A percentile compares a stretch with the other conserved stretches of the same genome.
Evolutionary conservation across 2,113 vertebrate species (phyloP).

Genomic region (Bombycilla garrulus): DNA sequence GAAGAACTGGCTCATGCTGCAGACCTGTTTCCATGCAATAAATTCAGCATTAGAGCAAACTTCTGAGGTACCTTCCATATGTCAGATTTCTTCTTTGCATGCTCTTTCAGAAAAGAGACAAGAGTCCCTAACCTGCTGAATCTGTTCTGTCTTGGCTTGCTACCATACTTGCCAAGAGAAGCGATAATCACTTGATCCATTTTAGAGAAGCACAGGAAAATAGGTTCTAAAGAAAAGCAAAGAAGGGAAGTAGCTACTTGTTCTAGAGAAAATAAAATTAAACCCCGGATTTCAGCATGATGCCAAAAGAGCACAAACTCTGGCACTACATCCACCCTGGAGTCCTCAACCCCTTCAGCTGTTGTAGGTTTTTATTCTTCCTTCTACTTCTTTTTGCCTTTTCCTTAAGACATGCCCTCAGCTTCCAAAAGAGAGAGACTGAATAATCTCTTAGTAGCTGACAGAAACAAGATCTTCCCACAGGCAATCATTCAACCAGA

Average conservation of each 20-base stretch:
- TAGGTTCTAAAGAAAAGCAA: background rate
- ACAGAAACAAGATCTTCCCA: slow-evolving; percentile 44
- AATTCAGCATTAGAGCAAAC: background rate
- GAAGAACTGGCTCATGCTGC: background rate
- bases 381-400: background rate
- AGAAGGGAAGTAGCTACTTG: background rate
- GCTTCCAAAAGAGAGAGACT: background rate
- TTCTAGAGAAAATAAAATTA: background rate
- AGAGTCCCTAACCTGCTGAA: background rate
- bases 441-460: background rate
- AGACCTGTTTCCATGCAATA: background rate
- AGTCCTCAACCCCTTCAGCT: background rate
- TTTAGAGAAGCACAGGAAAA: background rate
- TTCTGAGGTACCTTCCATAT: background rate
- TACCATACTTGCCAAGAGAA: background rate
- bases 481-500: slow-evolving; percentile 26
- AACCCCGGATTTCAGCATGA: background rate
- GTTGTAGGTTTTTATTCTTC: background rate
- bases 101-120: background rate
- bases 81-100: background rate
- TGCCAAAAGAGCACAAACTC: background rate
- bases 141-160: background rate
- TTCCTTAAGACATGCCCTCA: background rate
- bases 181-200: background rate
- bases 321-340: background rate